Evolutionary conservation across 2,888 invertebrate species (phyloP), one percentile per base, ranked within the genome.

Genomic region (Ashinkailepas kermadecensis): DNA sequence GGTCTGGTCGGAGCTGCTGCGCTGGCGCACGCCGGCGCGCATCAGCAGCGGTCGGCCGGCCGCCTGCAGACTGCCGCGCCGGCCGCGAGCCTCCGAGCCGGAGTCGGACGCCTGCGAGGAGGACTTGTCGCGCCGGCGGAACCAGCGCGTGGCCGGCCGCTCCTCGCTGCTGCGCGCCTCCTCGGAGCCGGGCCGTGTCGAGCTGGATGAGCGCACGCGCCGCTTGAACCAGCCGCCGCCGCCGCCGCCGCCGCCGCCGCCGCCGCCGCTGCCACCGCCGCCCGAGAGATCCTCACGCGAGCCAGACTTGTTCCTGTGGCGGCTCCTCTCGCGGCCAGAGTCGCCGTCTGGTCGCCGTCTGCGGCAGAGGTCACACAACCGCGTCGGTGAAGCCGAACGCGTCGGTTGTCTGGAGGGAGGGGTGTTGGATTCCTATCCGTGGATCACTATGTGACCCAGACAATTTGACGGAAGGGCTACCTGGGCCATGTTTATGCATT

Each of bases 71-170:
- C 74, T 81, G n/a, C 74, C 56, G n/a, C 78, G 62, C 12, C 81
- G 70, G 58, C 65, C 58, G 58, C 56, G 78, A n/a, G 15, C n/a
- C 62, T 59, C 70, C 70, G 65, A 79, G 18, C 56, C 82, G 23
- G 80, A 78, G 15, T 62, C 62, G 85, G 83, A 87, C 86, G 84
- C 88, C 84, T 86, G 86, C 82, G 86, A 85, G 57, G 86, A 86
- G 39, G 87, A 85, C 74, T 87, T 89, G 88, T 90, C 89, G 83
- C 90, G 90, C 83, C 91, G 89, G 81, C 91, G 89, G 84, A 90
- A 89, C 88, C 84, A 81, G 79, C 84, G 39, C 74, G 82, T 58
- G 78, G 82, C 82, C 64, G 83, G 56, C 88, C 88, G 21, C 89
- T 89, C 86, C 83, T 88, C 86, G 89, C 86, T 83, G 39, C 82